Base-by-base conservation (phyloP, 2,797 vertebrate genomes). In the Dromococcyx pavoninus region DNA sequence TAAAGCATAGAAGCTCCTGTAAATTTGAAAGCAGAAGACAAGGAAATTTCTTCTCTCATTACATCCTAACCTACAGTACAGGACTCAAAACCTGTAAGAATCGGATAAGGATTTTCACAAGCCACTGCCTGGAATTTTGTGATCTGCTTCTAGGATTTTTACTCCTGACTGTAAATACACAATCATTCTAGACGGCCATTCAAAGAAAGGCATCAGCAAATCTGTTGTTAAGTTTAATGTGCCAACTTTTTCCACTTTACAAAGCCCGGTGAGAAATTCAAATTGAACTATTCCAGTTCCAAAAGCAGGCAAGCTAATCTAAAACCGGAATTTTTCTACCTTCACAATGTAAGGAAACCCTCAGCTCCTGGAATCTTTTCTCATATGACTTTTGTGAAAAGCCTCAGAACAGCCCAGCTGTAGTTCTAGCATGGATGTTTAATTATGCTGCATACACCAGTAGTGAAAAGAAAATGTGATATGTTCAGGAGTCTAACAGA, bases 391-490 rank as follows among this genome's bases (percentile, higher is more conserved):
- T 46, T 75, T 28, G 11, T 23, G 46, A 46, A 76, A 73, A 76
- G 72, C 50, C 56, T 57, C 33, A 28, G 58, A 39, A 48, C 17
- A 89, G 69, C 65, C n/a, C 14, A 22, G 54, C 41, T 51, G 12
- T 32, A 7, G 51, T 67, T 69, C 48, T 32, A 33, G 57, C 21
- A 23, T 23, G 41, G 78, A 41, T 32, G 48, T 48, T 24, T 30
- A 65, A 24, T 62, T 7, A 5, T 0, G 3, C 44, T 51, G 27
- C 37, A 24, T 0, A 9, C 0, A 2, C 17, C 0, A 0, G 1
- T 0, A 61, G 69, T 56, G 65, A 30, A 60, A 74, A 33, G 37
- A 44, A 50, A 28, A 24, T 1, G 14, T 12, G 50, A 1, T 5
- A 23, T 13, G 33, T 35, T 35, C 48, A 33, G 25, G 62, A 74